Evolutionary conservation across 2,888 invertebrate species (phyloP), one percentile per base, ranked within the genome.

Genomic region (Pomacea canaliculata): DNA sequence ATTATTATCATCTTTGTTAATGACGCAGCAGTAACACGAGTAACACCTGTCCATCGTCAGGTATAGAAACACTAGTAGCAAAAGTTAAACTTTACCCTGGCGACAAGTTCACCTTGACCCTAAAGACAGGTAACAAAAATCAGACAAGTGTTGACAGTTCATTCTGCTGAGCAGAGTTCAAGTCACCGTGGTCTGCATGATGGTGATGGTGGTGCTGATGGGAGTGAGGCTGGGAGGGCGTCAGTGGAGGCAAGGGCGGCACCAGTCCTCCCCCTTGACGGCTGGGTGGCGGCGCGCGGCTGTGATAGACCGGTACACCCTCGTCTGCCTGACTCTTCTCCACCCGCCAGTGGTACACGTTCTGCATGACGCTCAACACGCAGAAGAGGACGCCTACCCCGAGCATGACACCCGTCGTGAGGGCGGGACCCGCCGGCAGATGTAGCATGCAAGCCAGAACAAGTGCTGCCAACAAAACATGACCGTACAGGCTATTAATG

Each of bases 301-400:
- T 76, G 48, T 87, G 86, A 70, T 84, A 86, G 7, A 86, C 85
- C 56, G 87, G 87, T 76, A 86, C 83, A 66, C 89, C 87, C 49
- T 85, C 83, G 60, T 86, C 83, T 8, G 90, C 90, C 76, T 88
- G 84, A 23, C 83, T 84, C 74, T 89, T 89, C 80, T 91, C 90
- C 76, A 85, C 79, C 48, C 97, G 96, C 97, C 97, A 97, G 71
- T 97, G 94, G 91, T 96, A 97, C 19, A 96, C 96, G 91, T 97
- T 97, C 92, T 97, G 97, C 27, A 97, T 96, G 94, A 97, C 96
- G 46, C 97, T 96, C 86, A 96, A 95, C 83, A 97, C 96, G 90
- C 97, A 96, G 92, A 97, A 97, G 66, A 97, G 93, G 79, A 97
- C 96, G 3, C 97, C 97, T 27, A 96, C 93, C n/a, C 96, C 96